Evolutionary conservation across 2,113 vertebrate species (phyloP).

Genomic region (Scatophagus argus): DNA sequence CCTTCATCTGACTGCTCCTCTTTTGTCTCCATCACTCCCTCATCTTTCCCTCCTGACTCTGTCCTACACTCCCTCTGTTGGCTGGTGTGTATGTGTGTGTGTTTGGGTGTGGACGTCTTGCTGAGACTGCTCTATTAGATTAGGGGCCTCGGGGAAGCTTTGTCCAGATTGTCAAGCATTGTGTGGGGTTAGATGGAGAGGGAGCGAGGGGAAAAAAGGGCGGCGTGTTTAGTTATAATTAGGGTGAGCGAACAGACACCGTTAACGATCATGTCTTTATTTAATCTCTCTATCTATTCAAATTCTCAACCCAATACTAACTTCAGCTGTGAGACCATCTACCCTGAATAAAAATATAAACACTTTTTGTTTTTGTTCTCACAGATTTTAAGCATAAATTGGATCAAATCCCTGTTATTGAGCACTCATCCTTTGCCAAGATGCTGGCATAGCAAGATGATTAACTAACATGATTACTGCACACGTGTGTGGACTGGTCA

Average conservation of each 20-base stretch:
- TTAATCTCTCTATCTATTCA: conserved; percentile 43
- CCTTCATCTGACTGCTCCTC: conserved; percentile 55
- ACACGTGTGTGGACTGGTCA: too few species aligned
- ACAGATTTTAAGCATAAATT: too few species aligned
- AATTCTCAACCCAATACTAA: conserved; percentile 50
- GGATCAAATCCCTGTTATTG: too few species aligned
- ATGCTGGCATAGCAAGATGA: too few species aligned
- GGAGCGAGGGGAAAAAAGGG: conserved; percentile 30
- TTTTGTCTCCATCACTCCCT: conserved; percentile 43
- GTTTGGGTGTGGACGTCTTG: conserved; percentile 42
- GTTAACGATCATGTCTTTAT: conserved; percentile 46
- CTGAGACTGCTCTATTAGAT: conserved; percentile 69
- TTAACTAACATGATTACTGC: too few species aligned
- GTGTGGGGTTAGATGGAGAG: conserved; percentile 43
- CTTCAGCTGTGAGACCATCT: conserved; percentile 8
- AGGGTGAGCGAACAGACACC: conserved; percentile 44
- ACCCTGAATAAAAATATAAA: too few species aligned
- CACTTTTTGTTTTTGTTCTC: too few species aligned
- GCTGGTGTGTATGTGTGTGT: conserved; percentile 35
- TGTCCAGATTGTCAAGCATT: conserved; percentile 62
- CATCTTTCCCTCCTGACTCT: conserved; percentile 46
- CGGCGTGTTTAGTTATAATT: conserved; percentile 53
- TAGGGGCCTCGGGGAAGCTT: conserved; percentile 63
- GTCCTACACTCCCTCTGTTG: conserved; percentile 22
- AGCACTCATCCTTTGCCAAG: too few species aligned